Base-by-base conservation (phyloP, 2,113 vertebrate genomes). In the Parus major region DNA sequence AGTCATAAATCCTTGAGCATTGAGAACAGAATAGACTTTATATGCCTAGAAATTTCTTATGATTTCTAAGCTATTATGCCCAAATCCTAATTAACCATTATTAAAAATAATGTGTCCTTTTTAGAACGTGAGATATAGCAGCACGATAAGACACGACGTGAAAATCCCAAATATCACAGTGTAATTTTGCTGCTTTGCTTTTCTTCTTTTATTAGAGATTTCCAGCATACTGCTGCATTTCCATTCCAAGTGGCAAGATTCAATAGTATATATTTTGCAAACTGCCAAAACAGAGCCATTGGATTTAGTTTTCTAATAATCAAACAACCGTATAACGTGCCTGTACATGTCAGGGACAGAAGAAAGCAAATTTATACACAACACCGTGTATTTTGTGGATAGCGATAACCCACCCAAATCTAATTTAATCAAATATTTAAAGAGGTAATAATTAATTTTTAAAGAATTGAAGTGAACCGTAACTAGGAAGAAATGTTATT, bases 351-450 rank as follows among this genome's bases (percentile, higher is more conserved):
- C 97, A 97, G 90, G 94, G 94, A 92, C 55, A 71, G 92, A 88
- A 92, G 91, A 86, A 92, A 84, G 82, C 91, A 95, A 96, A 96
- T 97, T 96, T 97, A 96, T 82, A 96, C 75, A 88, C 33, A 85
- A 61, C 86, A 93, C 46, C 53, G 7, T 84, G 86, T 94, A 81
- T 95, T 97, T 97, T 96, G 91, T 95, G 97, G 86, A 56, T 94
- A 97, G 88, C 0, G 86, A 97, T 95, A 98, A 97, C 94, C 97
- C 94, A 98, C 72, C 94, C 95, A 98, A 97, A 97, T 97, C 93
- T 97, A 98, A 98, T 98, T 97, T 98, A 98, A 98, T 97, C 97
- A 98, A 98, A 98, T 98, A 98, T 98, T 98, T 98, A 98, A 97
- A 97, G 92, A 97, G 95, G 92, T 95, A 97, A 98, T 97, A 97